Conservation (phyloP, 2,888 invertebrate species). For the Hybos culiciformis region DNA sequence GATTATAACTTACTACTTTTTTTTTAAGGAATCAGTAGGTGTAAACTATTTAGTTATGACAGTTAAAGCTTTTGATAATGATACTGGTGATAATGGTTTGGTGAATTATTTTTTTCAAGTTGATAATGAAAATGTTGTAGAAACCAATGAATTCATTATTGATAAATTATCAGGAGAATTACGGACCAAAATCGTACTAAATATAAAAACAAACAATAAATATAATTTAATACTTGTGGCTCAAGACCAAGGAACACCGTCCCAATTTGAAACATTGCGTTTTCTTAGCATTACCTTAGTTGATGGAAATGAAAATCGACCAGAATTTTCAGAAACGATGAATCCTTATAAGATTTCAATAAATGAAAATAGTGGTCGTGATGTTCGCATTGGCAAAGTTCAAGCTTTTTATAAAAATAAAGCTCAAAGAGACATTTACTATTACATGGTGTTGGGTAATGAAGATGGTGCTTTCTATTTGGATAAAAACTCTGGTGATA, state of each 20-base stretch:
- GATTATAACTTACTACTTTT: too few relatives aligned
- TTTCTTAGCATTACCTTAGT: slow-evolving; percentile 60
- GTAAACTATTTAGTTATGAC: slow-evolving; percentile 65
- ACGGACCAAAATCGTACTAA: slow-evolving; percentile 61
- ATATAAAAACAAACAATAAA: slow-evolving; percentile 46
- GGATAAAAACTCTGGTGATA: slow-evolving; percentile 64
- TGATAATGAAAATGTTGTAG: slow-evolving; percentile 55
- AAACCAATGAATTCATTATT: slow-evolving; percentile 71
- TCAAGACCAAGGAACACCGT: slow-evolving; percentile 68
- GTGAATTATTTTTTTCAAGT: slow-evolving; percentile 70
- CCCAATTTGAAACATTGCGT: slow-evolving; percentile 62
- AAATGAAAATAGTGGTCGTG: slow-evolving; percentile 52
- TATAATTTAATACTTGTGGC: slow-evolving; percentile 64
- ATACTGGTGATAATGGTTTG: slow-evolving; percentile 69
- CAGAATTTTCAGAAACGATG: slow-evolving; percentile 52
- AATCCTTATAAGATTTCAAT: slow-evolving; percentile 55
- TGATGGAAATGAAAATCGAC: slow-evolving; percentile 70
- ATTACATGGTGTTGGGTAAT: slow-evolving; percentile 68
- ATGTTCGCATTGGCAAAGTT: slow-evolving; percentile 46
- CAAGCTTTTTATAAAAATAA: slow-evolving; percentile 50
- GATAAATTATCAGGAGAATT: slow-evolving; percentile 68
- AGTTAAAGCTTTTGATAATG: slow-evolving; percentile 68
- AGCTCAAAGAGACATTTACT: slow-evolving; percentile 68
- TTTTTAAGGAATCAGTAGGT: slow-evolving; percentile 52
- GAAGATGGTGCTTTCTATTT: slow-evolving; percentile 62